Percentiles rank a stretch among this genome's conserved stretches.
Conservation (phyloP, 2,888 invertebrate species). For the Horisme vitalbata region DNA sequence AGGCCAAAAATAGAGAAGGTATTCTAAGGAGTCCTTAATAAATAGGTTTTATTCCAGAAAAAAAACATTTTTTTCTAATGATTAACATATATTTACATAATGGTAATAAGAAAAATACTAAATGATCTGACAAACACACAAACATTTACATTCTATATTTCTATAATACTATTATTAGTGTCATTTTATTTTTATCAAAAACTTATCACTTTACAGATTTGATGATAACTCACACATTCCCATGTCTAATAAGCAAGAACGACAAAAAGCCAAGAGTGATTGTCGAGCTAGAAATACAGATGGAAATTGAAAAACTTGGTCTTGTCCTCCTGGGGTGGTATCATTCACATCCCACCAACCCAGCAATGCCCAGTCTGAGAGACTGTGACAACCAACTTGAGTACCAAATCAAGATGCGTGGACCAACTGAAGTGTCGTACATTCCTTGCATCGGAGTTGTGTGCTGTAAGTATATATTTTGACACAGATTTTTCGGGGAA, state of each 20-base stretch:
- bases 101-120: no score
- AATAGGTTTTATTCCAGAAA: no score
- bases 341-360: constrained; percentile 95
- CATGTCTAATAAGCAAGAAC: constrained; percentile 91
- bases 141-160: no score
- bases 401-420: constrained; percentile 97
- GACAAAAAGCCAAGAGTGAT: constrained; percentile 90
- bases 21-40: no score
- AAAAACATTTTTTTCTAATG: no score
- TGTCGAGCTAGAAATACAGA: constrained; percentile 91
- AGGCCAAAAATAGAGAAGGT: no score
- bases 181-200: no score
- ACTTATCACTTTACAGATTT: constrained; percentile 84
- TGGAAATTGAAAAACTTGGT: constrained; percentile 91
- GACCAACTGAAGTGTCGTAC: constrained; percentile 94
- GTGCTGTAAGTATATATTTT: constrained; percentile 87
- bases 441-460: constrained; percentile 96
- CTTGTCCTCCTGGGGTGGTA: constrained; percentile 96
- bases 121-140: no score
- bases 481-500: no score
- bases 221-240: constrained; percentile 93
- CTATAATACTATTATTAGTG: no score
- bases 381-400: constrained; percentile 97
- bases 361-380: constrained; percentile 92
- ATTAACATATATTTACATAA: no score